Percentiles rank a stretch among this genome's conserved stretches.
phyloP scores from a whole-genome alignment of 2,888 invertebrate species.

The Epistrophella euchroma region DNA sequence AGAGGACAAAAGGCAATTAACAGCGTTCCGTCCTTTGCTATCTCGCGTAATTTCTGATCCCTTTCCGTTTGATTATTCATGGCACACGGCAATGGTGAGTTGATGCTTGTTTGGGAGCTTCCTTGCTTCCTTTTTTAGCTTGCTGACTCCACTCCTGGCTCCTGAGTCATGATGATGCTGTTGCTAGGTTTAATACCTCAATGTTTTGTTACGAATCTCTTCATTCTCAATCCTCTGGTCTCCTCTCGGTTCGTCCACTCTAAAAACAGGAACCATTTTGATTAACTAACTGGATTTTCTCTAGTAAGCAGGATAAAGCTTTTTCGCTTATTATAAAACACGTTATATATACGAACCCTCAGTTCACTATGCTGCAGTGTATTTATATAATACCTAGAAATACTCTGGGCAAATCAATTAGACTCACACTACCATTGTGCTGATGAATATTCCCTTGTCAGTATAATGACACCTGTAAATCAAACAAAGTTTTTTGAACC shows the following conservation, averaged over 20 bases:
- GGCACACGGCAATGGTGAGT: constrained; percentile 69
- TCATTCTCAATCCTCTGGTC: neutral
- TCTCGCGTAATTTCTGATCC: constrained; percentile 74
- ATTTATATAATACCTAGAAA: neutral
- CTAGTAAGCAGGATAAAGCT: constrained; percentile 54
- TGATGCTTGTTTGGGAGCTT: constrained; percentile 17
- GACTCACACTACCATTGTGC: constrained; percentile 24
- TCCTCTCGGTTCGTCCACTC: constrained; percentile 35
- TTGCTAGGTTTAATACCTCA: neutral
- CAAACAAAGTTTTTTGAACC: constrained; percentile 41
- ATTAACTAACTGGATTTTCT: constrained; percentile 73
- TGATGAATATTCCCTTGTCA: constrained; percentile 28
- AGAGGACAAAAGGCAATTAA: constrained; percentile 76
- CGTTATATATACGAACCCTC: neutral
- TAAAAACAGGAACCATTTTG: constrained; percentile 38
- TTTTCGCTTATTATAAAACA: constrained; percentile 17
- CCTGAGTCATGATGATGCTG: constrained; percentile 2
- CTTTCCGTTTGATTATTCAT: constrained; percentile 74
- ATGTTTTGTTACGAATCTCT: constrained; percentile 25
- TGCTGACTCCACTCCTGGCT: neutral
- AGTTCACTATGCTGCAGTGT: neutral
- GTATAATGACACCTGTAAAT: constrained; percentile 55
- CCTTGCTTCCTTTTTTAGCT: neutral
- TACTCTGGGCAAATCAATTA: constrained; percentile 58
- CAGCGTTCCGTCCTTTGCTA: constrained; percentile 61